A percentile compares a stretch with the other conserved stretches of the same genome.
Evolutionary conservation across 2,888 invertebrate species (phyloP).

Genomic region (Megalurothrips usitatus): DNA sequence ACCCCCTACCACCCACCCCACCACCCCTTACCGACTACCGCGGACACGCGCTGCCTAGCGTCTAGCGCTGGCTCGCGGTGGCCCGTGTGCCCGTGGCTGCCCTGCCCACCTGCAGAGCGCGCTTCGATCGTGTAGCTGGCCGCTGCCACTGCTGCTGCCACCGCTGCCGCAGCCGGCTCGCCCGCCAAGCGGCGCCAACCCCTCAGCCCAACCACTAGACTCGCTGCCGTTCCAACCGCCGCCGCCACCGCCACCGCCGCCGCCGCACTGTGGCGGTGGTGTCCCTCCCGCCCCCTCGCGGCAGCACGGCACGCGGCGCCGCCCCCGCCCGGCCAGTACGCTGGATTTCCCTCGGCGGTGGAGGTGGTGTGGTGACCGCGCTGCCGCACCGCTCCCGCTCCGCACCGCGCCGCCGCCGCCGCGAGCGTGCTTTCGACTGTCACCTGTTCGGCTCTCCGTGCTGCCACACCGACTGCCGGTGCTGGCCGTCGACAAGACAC

Average conservation of each 20-base stretch:
- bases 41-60: not conserved
- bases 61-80: not conserved
- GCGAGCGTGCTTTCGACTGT: not conserved
- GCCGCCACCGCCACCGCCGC: not conserved
- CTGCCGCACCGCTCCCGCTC: not conserved
- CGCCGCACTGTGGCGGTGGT: not conserved
- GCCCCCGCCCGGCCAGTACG: too few species aligned
- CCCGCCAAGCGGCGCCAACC: not conserved
- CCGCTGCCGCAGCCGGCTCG: not conserved
- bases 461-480: not conserved
- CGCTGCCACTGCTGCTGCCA: not conserved
- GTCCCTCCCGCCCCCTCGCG: not conserved
- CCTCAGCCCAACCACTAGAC: not conserved
- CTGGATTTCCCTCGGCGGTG: too few species aligned
- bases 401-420: not conserved
- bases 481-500: not conserved
- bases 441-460: not conserved
- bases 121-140: not conserved
- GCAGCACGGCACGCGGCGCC: not conserved
- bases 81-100: too few species aligned
- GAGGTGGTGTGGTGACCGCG: not conserved
- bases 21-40: not conserved
- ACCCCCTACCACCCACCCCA: not conserved
- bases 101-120: not conserved
- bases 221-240: not conserved